Evolutionary conservation across 2,888 invertebrate species (phyloP).

Genomic region (Hydriomena furcata): DNA sequence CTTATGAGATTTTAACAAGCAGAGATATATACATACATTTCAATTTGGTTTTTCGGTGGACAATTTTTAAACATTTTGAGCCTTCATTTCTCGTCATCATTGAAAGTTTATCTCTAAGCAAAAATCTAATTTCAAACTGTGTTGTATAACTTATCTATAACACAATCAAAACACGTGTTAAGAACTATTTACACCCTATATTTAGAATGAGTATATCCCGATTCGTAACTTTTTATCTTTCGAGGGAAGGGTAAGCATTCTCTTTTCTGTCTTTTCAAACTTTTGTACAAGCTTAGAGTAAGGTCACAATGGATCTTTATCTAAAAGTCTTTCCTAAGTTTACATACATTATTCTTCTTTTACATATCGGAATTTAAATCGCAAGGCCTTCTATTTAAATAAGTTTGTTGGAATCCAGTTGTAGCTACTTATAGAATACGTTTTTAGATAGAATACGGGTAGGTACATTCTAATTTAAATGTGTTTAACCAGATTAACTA

Average conservation of each 20-base stretch:
- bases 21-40: too few relatives aligned
- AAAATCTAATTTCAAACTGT: too few relatives aligned
- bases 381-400: constrained; percentile 36
- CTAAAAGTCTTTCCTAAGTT: constrained; percentile 43
- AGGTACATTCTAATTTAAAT: constrained; percentile 9
- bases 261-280: constrained; percentile 45
- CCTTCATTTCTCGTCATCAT: neutral
- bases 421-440: constrained; percentile 24
- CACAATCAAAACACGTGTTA: neutral
- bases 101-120: too few relatives aligned
- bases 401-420: constrained; percentile 28
- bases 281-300: constrained; percentile 45
- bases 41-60: too few relatives aligned
- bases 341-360: constrained; percentile 39
- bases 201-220: constrained; percentile 1
- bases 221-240: constrained; percentile 48
- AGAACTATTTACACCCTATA: neutral
- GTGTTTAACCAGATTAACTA: constrained; percentile 9
- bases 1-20: constrained; percentile 19
- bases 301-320: constrained; percentile 53
- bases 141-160: too few relatives aligned
- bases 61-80: too few relatives aligned
- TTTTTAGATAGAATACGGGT: constrained; percentile 23
- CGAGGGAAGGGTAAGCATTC: constrained; percentile 41
- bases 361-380: constrained; percentile 39